Conservation (phyloP, 2,797 vertebrate species). For the Alectoris magna region DNA sequence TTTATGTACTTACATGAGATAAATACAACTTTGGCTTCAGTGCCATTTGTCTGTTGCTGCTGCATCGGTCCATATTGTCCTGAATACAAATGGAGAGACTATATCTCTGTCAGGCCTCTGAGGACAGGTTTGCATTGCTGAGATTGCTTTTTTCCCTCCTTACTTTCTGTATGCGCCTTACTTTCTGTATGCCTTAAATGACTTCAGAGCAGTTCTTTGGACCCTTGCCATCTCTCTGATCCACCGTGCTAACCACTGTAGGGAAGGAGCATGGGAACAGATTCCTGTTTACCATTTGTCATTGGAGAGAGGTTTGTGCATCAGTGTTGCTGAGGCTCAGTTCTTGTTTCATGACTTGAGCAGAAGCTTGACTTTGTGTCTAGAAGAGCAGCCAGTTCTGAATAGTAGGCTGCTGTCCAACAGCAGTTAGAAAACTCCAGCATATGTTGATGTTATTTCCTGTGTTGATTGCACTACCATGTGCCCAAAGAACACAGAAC, state of each 20-base stretch:
- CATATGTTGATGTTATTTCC: neutral
- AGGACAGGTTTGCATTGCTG: slow-evolving; percentile 16
- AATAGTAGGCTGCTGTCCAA: neutral
- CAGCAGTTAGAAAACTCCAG: neutral
- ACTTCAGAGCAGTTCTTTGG: slow-evolving; percentile 7
- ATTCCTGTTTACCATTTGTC: slow-evolving; percentile 23
- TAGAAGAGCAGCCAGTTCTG: neutral
- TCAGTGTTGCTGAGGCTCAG: neutral
- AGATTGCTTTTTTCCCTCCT: neutral
- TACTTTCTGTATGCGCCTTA: neutral
- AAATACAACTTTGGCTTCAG: neutral
- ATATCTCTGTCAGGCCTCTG: neutral
- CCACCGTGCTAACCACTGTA: neutral
- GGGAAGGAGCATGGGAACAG: slow-evolving; percentile 8
- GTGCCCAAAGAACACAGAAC: neutral
- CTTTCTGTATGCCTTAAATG: neutral
- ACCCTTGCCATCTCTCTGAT: slow-evolving; percentile 24
- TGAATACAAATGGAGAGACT: neutral
- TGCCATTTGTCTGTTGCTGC: neutral
- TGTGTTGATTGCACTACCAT: neutral
- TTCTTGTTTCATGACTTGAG: neutral
- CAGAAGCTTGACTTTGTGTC: neutral
- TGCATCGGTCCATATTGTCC: neutral
- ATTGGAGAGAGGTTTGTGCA: neutral
- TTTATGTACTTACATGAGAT: neutral